Evolutionary conservation across 2,888 invertebrate genomes (phyloP), one percentile per base, ranked within the genome.

Genomic region (Eugnorisma glareosa): DNA sequence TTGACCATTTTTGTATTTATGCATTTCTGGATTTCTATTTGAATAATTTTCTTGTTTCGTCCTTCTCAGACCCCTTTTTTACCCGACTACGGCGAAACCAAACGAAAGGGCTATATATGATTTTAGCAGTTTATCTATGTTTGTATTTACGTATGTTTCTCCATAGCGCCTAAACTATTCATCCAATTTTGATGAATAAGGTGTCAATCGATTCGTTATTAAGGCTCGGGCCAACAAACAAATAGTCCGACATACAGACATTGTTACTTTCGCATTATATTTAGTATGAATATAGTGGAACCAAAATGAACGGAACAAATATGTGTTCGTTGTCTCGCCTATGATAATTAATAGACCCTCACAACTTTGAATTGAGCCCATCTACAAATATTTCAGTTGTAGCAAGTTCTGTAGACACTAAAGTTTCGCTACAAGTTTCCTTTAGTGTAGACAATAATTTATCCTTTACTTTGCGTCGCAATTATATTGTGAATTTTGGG

Each of bases 311-410:
- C 59, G 37, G 51, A 63, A 37, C 43, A 48, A 67, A 63, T 75
- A 43, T 77, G 35, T 71, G 54, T 61, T 61, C 64, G 5, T 43
- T 61, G 59, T 79, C 67, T 69, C 67, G 28, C 28, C 67, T 73
- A 59, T 64, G 63, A 31, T 43, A 64, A 73, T 21, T 54, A 77
- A 75, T 75, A 70, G 43, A 76, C 45, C 72, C 48, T 73, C 57
- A 54, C 43, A 86, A 84, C 74, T 88, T 88, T 72, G 66, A 74
- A 71, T 82, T 61, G 71, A 74, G 59, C 63, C 73, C 51, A 72
- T 57, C 67, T 67, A 66, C 79, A 80, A 88, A 88, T 79, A 83
- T 87, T 85, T 87, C 77, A 81, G 77, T 67, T 78, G 67, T 68
- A 69, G 64, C 63, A 78, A 85, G 83, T 87, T 83, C 66, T 79